phyloP scores from a whole-genome alignment of 2,797 vertebrate species.

The Menidia menidia region DNA sequence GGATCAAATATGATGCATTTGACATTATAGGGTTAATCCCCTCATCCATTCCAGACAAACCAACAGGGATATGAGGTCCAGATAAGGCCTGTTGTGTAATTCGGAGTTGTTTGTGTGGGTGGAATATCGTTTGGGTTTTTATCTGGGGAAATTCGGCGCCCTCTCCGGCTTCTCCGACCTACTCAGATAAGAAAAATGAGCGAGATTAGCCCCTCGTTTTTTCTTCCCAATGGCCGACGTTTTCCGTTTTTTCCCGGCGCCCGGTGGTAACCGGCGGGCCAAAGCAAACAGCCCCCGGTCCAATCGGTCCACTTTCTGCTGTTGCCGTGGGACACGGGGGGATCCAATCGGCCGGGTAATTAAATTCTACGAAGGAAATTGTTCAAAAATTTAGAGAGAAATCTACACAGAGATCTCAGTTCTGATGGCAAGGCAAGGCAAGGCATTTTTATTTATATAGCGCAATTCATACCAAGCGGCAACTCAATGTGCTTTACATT shows the following conservation, averaged over 20 bases:
- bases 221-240: too few species aligned
- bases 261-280: conserved; percentile 59
- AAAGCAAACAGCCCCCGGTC: conserved; percentile 52
- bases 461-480: too few species aligned
- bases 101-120: conserved; percentile 51
- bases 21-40: too few species aligned
- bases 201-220: conserved; percentile 74
- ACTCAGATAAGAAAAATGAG: conserved; percentile 74
- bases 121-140: conserved; percentile 55
- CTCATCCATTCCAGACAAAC: too few species aligned
- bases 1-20: too few species aligned
- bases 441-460: too few species aligned
- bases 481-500: too few species aligned
- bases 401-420: conserved; percentile 23
- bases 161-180: conserved; percentile 61
- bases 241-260: conserved; percentile 53
- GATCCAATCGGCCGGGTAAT: conserved; percentile 49
- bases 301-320: conserved; percentile 45
- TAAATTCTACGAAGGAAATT: conserved; percentile 63
- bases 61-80: conserved; percentile 23
- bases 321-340: conserved; percentile 38
- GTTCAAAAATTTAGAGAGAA: conserved; percentile 1
- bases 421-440: conserved; percentile 20
- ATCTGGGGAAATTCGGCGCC: conserved; percentile 66
- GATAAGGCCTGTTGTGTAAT: conserved; percentile 43